Evolutionary conservation across 2,797 vertebrate species (phyloP).

Genomic region (Microctenopoma stevenorrisi): DNA sequence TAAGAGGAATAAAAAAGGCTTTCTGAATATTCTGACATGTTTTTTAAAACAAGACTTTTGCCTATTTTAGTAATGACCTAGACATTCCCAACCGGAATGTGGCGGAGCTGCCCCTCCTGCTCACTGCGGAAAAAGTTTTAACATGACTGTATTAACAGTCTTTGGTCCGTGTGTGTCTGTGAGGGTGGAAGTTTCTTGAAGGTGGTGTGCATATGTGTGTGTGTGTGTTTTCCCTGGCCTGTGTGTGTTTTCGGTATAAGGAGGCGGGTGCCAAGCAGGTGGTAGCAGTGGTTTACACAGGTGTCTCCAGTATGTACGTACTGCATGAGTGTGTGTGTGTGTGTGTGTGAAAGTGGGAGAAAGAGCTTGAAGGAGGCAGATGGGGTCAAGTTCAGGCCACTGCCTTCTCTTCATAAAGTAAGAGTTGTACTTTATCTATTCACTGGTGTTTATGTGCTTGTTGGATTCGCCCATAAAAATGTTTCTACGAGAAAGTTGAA

Average conservation of each 20-base stretch:
- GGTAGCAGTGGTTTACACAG: constrained; percentile 82
- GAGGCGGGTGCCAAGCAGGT: constrained; percentile 76
- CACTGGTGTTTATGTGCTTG: constrained; percentile 2
- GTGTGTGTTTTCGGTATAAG: constrained; percentile 59
- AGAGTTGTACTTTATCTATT: constrained; percentile 33
- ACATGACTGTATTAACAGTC: not conserved
- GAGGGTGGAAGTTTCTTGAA: constrained; percentile 44
- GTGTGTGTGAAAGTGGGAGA: not conserved
- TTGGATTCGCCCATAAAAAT: constrained; percentile 1
- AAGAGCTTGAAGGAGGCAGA: constrained; percentile 18
- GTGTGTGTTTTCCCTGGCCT: constrained; percentile 50
- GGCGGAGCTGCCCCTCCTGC: constrained; percentile 35
- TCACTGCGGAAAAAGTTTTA: constrained; percentile 12
- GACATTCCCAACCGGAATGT: constrained; percentile 19
- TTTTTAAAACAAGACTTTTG: not conserved
- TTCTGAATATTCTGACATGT: not conserved
- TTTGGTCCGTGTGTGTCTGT: constrained; percentile 30
- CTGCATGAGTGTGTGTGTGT: constrained; percentile 10
- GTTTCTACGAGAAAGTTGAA: not conserved
- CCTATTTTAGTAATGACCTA: constrained; percentile 8
- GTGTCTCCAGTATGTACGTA: constrained; percentile 72
- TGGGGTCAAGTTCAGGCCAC: constrained; percentile 64
- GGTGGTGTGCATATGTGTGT: constrained; percentile 8
- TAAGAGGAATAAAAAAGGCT: too few relatives aligned
- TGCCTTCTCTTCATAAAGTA: constrained; percentile 52